Conservation (phyloP, 1,140 invertebrate species). For the Tetraneura akinire region DNA sequence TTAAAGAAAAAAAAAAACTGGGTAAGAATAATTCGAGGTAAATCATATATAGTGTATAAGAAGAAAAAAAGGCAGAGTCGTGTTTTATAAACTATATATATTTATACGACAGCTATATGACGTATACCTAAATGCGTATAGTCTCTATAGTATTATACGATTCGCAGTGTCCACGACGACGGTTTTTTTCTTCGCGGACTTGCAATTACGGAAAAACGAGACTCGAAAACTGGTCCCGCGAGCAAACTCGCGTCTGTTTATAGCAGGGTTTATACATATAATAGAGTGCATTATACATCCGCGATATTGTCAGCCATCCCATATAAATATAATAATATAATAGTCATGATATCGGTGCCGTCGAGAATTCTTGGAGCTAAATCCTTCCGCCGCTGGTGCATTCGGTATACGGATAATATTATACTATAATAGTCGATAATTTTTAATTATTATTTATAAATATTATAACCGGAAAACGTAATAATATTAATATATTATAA, state of each 20-base stretch:
- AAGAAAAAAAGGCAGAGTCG: neutral
- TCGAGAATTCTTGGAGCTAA: neutral
- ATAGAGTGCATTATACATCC: no score
- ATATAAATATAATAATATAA: neutral
- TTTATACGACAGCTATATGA: no score
- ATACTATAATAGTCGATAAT: no score
- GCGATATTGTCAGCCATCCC: neutral
- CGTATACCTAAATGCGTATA: no score
- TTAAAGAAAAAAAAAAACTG: neutral
- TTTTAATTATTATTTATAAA: no score
- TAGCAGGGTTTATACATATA: conserved; percentile 31
- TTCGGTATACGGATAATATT: neutral
- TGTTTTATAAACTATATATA: no score
- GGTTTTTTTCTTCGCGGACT: conserved; percentile 28
- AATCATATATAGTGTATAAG: no score
- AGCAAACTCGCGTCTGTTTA: conserved; percentile 42
- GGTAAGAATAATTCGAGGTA: conserved; percentile 24
- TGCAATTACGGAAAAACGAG: conserved; percentile 43
- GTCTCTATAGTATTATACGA: no score
- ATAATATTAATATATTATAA: no score
- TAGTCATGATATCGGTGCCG: conserved; percentile 10
- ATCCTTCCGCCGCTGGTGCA: neutral
- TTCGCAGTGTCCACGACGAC: conserved; percentile 12
- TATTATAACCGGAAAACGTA: no score
- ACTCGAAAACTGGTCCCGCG: conserved; percentile 40